Conservation (phyloP, 2,888 invertebrate species). For the Erpobdella octoculata region DNA sequence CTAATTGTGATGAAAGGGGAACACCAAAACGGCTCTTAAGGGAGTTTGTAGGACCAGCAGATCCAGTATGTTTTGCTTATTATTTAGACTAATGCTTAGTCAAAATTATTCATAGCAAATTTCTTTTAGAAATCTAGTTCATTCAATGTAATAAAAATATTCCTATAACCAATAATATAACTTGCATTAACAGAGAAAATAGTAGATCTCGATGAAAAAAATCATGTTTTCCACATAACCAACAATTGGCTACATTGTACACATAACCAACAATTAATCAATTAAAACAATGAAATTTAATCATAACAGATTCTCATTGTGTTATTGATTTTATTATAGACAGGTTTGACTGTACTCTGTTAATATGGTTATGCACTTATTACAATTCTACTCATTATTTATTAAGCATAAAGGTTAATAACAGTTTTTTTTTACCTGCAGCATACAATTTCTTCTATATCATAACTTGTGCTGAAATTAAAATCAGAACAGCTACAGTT, state of each 20-base stretch:
- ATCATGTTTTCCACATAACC: too few relatives aligned
- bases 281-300: too few relatives aligned
- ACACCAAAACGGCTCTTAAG: slow-evolving; percentile 59
- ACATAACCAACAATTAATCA: too few relatives aligned
- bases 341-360: too few relatives aligned
- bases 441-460: background rate
- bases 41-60: slow-evolving; percentile 75
- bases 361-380: background rate
- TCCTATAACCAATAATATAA: too few relatives aligned
- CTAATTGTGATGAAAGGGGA: slow-evolving; percentile 43
- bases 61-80: slow-evolving; percentile 63
- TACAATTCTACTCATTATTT: background rate
- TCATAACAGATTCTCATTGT: too few relatives aligned
- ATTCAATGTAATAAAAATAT: too few relatives aligned
- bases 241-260: too few relatives aligned
- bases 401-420: background rate
- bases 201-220: too few relatives aligned
- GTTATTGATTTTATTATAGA: too few relatives aligned
- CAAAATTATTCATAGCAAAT: background rate
- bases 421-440: background rate
- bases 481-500: background rate
- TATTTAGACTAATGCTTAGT: background rate
- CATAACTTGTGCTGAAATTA: background rate
- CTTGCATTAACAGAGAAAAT: too few relatives aligned
- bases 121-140: too few relatives aligned